Percentiles rank a stretch among this genome's conserved stretches.
Evolutionary conservation across 2,113 vertebrate species (phyloP).

Genomic region (Gadus macrocephalus): DNA sequence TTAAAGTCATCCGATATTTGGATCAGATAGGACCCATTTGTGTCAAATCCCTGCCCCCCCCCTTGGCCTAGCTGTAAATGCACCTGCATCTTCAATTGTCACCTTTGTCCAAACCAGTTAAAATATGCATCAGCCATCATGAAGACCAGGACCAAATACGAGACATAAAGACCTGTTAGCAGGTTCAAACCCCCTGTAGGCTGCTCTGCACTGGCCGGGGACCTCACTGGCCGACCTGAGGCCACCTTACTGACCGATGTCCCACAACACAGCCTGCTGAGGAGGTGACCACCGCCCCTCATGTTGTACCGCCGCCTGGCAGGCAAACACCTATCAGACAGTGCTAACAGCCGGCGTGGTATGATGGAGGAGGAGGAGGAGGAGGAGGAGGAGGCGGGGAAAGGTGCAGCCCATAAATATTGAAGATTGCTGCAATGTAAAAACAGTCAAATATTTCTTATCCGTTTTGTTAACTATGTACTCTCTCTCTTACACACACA

Average conservation of each 20-base stretch:
- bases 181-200: constrained; percentile 56
- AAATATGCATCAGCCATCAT: constrained; percentile 19
- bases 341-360: neutral
- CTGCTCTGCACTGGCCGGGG: constrained; percentile 44
- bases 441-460: too few relatives aligned
- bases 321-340: constrained; percentile 18
- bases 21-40: constrained; percentile 5
- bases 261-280: constrained; percentile 25
- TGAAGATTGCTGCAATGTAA: too few relatives aligned
- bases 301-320: constrained; percentile 59
- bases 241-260: neutral
- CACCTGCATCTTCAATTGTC: too few relatives aligned
- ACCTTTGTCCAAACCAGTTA: too few relatives aligned
- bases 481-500: too few relatives aligned
- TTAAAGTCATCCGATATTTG: constrained; percentile 41
- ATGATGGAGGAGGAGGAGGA: too few relatives aligned
- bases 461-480: too few relatives aligned
- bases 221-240: constrained; percentile 1
- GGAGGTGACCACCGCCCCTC: constrained; percentile 5
- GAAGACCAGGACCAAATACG: constrained; percentile 42
- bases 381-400: too few relatives aligned
- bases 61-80: too few relatives aligned
- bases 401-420: too few relatives aligned
- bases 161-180: constrained; percentile 46
- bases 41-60: neutral